Percentiles rank a stretch among this genome's conserved stretches.
These are phyloP conservation scores for Noturus placidus DNA, from an alignment of 2,113 vertebrate genomes.

Conservation along the genomic window DNA sequence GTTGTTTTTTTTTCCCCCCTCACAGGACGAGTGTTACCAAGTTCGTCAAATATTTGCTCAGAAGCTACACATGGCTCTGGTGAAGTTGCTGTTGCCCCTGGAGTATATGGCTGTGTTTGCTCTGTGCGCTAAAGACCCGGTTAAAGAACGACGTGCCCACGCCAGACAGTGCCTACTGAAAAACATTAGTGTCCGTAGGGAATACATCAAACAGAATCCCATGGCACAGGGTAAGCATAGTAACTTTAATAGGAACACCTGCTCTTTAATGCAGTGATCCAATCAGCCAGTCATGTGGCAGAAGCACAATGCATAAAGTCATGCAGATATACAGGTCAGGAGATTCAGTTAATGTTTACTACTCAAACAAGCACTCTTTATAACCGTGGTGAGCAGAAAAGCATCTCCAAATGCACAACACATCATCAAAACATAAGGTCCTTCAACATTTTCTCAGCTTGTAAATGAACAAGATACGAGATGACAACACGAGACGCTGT, in stretches of 20 bases:
- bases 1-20: conserved; percentile 9
- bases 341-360: no score
- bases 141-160: conserved; percentile 95
- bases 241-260: not conserved
- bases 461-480: no score
- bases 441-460: no score
- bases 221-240: conserved; percentile 84
- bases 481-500: no score
- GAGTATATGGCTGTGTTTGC: conserved; percentile 98
- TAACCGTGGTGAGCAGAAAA: no score
- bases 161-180: conserved; percentile 98
- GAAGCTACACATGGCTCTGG: conserved; percentile 95
- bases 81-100: conserved; percentile 90
- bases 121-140: conserved; percentile 97
- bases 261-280: no score
- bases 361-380: no score
- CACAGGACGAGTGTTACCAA: conserved; percentile 98
- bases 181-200: conserved; percentile 96
- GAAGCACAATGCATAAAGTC: no score
- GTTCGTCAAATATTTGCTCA: conserved; percentile 98
- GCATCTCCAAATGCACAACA: no score
- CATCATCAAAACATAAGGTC: no score
- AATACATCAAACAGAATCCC: conserved; percentile 96
- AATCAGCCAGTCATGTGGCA: no score
- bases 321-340: no score